Percentiles rank a stretch among this genome's conserved stretches.
Evolutionary conservation across 2,888 invertebrate genomes (phyloP).

Genomic region (Ornithoptera priamus): DNA sequence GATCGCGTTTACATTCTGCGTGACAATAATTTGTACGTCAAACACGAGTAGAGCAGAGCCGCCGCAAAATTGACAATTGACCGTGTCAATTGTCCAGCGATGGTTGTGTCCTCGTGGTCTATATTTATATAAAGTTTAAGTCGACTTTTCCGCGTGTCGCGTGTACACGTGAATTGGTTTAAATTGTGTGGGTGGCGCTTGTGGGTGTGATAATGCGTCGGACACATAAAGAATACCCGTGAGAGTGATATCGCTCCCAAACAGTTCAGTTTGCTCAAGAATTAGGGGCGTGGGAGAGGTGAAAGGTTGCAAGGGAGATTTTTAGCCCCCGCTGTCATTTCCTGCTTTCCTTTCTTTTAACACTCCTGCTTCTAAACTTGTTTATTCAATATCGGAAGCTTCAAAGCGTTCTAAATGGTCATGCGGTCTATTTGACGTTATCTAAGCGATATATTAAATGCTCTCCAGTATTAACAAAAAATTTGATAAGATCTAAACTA

Average conservation of each 20-base stretch:
- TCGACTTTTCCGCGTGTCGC: conserved; percentile 51
- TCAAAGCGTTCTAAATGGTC: conserved; percentile 10
- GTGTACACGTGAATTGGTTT: conserved; percentile 48
- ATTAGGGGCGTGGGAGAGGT: conserved; percentile 74
- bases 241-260: conserved; percentile 71
- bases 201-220: conserved; percentile 77
- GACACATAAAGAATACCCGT: conserved; percentile 73
- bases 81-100: conserved; percentile 50
- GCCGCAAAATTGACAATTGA: conserved; percentile 67
- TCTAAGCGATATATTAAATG: conserved; percentile 16
- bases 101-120: conserved; percentile 44
- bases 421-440: background rate
- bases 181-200: conserved; percentile 63
- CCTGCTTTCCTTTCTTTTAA: conserved; percentile 20
- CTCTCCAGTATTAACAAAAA: conserved; percentile 10
- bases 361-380: conserved; percentile 21
- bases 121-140: conserved; percentile 50
- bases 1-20: conserved; percentile 54
- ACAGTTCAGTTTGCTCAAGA: conserved; percentile 63
- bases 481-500: conserved; percentile 14
- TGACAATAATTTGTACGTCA: conserved; percentile 60
- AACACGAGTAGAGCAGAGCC: conserved; percentile 48
- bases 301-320: conserved; percentile 57
- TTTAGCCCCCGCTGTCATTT: conserved; percentile 19
- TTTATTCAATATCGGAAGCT: conserved; percentile 18